Evolutionary conservation across 2,888 invertebrate genomes (phyloP).

Genomic region (Tachina lurida): DNA sequence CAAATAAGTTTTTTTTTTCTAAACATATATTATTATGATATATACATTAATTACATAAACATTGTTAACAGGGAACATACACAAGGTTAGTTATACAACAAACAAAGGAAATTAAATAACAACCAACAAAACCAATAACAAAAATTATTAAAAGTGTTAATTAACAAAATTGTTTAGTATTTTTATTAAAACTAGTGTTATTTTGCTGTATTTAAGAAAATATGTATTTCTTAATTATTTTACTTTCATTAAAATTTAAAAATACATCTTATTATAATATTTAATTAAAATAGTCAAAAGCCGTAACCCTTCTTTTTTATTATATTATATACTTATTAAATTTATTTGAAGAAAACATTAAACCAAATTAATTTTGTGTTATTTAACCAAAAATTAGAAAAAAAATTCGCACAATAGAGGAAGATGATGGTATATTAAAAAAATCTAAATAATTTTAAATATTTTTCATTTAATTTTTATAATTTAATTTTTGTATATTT

Average conservation of each 20-base stretch:
- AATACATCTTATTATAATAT: neutral
- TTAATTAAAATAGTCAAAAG: slow-evolving; percentile 19
- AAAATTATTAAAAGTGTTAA: slow-evolving; percentile 40
- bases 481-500: slow-evolving; percentile 28
- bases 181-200: neutral
- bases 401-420: slow-evolving; percentile 63
- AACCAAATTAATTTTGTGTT: slow-evolving; percentile 26
- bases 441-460: slow-evolving; percentile 61
- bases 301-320: slow-evolving; percentile 35
- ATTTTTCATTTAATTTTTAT: slow-evolving; percentile 38
- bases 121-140: slow-evolving; percentile 57
- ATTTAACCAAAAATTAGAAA: slow-evolving; percentile 26
- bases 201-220: neutral
- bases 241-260: neutral
- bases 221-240: neutral
- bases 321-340: neutral
- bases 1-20: slow-evolving; percentile 74
- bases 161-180: slow-evolving; percentile 26
- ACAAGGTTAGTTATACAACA: slow-evolving; percentile 44
- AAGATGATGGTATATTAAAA: slow-evolving; percentile 70
- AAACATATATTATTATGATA: slow-evolving; percentile 43
- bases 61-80: slow-evolving; percentile 37
- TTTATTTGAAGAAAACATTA: neutral
- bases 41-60: slow-evolving; percentile 45
- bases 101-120: slow-evolving; percentile 28